Conservation (phyloP, 2,797 vertebrate genomes). For the Eutrigla gurnardus region DNA sequence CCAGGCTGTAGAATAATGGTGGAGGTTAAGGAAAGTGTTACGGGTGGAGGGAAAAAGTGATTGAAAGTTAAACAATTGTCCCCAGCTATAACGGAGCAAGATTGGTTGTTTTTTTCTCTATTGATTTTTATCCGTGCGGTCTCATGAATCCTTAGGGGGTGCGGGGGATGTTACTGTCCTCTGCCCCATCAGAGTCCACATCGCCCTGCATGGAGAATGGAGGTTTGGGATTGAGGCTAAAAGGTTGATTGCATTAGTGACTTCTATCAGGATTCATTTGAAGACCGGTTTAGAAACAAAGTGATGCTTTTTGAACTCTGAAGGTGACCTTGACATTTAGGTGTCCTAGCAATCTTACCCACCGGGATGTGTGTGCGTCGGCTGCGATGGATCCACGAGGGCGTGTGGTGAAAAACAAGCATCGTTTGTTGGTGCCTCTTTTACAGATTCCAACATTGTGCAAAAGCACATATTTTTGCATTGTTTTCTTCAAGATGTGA, state of each 20-base stretch:
- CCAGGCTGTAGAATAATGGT: constrained; percentile 43
- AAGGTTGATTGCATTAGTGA: constrained; percentile 80
- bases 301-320: constrained; percentile 75
- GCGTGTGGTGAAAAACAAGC: not conserved
- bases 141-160: constrained; percentile 51
- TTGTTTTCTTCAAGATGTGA: constrained; percentile 12
- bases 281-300: constrained; percentile 71
- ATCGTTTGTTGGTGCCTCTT: not conserved
- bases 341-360: constrained; percentile 57
- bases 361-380: not conserved
- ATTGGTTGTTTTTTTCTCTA: constrained; percentile 30
- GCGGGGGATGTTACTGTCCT: constrained; percentile 57
- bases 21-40: constrained; percentile 58
- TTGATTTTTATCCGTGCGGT: constrained; percentile 67
- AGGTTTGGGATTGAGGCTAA: constrained; percentile 70
- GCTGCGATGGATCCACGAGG: constrained; percentile 7
- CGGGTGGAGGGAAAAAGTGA: constrained; percentile 42
- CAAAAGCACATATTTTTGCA: constrained; percentile 12
- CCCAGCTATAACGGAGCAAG: constrained; percentile 27
- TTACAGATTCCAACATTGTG: constrained; percentile 2
- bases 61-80: constrained; percentile 59
- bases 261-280: constrained; percentile 80
- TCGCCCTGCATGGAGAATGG: constrained; percentile 45
- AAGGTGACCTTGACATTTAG: constrained; percentile 69
- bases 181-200: constrained; percentile 56